Base-by-base conservation (phyloP, 2,113 vertebrate genomes). In the cattle (Bos taurus) region DNA sequence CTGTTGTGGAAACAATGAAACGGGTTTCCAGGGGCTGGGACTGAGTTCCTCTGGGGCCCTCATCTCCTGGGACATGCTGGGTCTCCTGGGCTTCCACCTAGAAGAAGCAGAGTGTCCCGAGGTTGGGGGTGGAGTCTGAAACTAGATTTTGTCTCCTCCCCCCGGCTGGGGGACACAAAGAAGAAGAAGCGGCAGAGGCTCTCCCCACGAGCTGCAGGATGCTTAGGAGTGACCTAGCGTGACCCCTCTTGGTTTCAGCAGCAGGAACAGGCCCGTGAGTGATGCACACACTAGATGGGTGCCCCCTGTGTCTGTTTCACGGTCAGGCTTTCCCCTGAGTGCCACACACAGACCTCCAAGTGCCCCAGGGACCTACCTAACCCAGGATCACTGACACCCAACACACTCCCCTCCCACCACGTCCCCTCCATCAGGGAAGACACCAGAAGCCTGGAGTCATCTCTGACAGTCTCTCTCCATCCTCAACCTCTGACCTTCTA, bases 1-100 rank as follows among this genome's bases (percentile, higher is more conserved):
- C 48, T 86, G 15, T 88, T 67, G 11, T 67, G 50, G 56, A 91
- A 57, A 82, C 60, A 40, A 87, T 56, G 82, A 88, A 25, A 93
- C 2, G 60, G 78, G 40, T 16, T 81, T 74, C 60, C 57, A 67
- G n/a, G 86, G 78, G 21, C 57, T 64, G 43, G 50, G 30, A 11
- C 54, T 5, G 8, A 14, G 56, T 84, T 3, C 33, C 30, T 13
- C 67, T 3, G 6, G 1, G 2, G 7, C 9, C n/a, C 48, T 71
- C 2, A 15, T 25, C n/a, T 71, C 64, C 21, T 90, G 26, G 36
- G 82, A 88, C 40, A 91, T 40, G 36, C 26, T 36, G 14, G 78
- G 43, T 74, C 57, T 83, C n/a, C 25, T 3, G 8, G 52, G 64
- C 26, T 64, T 46, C 2, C 57, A 19, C 28, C 74, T n/a, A 56